Evolutionary conservation across 1,140 invertebrate genomes (phyloP), one percentile per base, ranked within the genome.

Genomic region (Plutomurus gul): DNA sequence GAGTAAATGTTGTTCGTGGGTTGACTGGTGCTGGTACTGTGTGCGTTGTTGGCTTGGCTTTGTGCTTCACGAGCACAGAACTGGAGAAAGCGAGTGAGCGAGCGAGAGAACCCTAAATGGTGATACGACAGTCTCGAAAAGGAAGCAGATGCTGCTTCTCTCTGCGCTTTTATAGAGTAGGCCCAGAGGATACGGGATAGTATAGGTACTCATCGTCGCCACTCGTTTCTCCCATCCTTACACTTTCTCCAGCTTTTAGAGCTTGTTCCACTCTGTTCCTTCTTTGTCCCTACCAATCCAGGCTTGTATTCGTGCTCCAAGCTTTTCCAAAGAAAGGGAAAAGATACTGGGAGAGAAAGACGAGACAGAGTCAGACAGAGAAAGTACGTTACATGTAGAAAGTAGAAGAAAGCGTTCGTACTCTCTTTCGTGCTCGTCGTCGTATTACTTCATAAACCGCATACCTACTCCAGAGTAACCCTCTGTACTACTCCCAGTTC

Each of bases 141-240:
- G 56, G 40, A 77, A 77, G 76, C 76, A 77, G 51, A 77, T 77
- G 76, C 60, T 76, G 75, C 73, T 49, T 47, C 73, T 76, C 51
- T 30, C 10, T 56, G n/a, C 30, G 37, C 75, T 76, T 76, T 76
- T 76, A 73, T 73, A n/a, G n/a, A n/a, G n/a, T n/a, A 73, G 51
- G 49, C 75, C 49, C 49, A 60, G 36, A 51, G 75, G 49, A 76
- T 76, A 76, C 36, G 75, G n/a, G 73, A 8, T 75, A n/a, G 22
- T 22, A 18, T n/a, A 27, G 20, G 25, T 51, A 51, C 18, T 65
- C 56, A 65, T 65, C 56, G 56, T 65, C 56, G 56, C 56, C 16
- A 27, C 56, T 65, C 56, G 22, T 65, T 65, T 36, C 13, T 16
- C 56, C 36, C 56, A 33, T n/a, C 56, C n/a, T 33, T 13, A 25